Base-by-base conservation (phyloP, 2,797 vertebrate species). In the Sebastes oblongus region DNA sequence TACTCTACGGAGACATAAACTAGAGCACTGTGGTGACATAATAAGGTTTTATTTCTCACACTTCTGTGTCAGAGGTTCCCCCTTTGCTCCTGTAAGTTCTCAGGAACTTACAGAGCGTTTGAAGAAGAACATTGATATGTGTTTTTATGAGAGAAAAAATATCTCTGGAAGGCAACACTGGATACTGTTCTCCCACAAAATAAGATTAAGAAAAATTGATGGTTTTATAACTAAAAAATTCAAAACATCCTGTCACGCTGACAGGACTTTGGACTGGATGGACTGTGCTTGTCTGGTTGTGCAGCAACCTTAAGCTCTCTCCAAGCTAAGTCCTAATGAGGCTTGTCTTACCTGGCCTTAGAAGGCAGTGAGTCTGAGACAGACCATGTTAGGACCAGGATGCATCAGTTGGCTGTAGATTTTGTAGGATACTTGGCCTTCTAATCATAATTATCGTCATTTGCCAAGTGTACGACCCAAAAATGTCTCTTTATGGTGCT, bases 341-440 rank as follows among this genome's bases (percentile, higher is more conserved):
- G 30, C 66, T 60, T n/a, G 11, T 79, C 72, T 80, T 72, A 86
- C 66, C 78, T 82, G 89, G 66, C 89, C 87, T 83, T 89, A 91
- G 76, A 93, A 91, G 85, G 90, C 70, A 83, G 78, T 62, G 66
- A 81, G 42, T 88, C 34, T 64, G 64, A 83, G 75, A 50, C 74
- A 34, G 83, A 85, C 88, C 84, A 67, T 86, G 74, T 89, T 88
- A 75, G 84, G 85, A 81, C 72, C 5, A 25, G 36, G 78, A 80
- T 54, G 59, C 77, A 79, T 83, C 75, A 68, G 24, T 81, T 81
- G 84, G 69, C 75, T 80, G 78, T 25, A 72, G 22, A 67, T 50
- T 65, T 8, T 60, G 34, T 18, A 55, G 54, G 54, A 82, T 77
- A 70, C 46, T 39, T 71, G 54, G 78, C 67, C 34, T 50, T 77